Base-by-base conservation (phyloP, 2,888 invertebrate species). In the Tetragonisca angustula region DNA sequence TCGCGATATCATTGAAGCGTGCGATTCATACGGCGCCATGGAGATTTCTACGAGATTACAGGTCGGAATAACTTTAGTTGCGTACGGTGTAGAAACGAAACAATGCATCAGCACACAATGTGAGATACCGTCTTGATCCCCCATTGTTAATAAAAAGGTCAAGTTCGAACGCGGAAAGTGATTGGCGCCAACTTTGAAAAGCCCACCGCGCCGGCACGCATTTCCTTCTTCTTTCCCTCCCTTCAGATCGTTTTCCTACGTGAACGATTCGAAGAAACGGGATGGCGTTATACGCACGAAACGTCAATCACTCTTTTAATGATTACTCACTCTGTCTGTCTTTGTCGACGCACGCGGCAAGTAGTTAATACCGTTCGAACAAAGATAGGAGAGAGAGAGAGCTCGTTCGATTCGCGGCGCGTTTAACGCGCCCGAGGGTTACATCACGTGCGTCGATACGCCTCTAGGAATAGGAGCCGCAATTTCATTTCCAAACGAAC, bases 401-500 rank as follows among this genome's bases (percentile, higher is more conserved):
- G 24, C 19, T 19, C 19, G 27, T 71, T 24, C 36, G 70, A 50
- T 70, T 24, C 43, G 43, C 24, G 19, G n/a, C 11, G 24, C 67
- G 59, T 70, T 75, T 59, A 80, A 71, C 80, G 62, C n/a, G 27
- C 43, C 9, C 43, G 32, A 59, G 62, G 36, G 24, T 76, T 76
- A 62, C 80, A 67, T 80, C 69, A 64, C 69, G 64, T 6, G 13
- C 56, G 9, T 3, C n/a, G 68, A 24, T 4, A 32, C 24, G n/a
- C 21, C 27, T 49, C 54, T 72, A 68, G 52, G 52, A 77, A 71
- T 65, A 27, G 71, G 49, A 59, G 19, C 9, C n/a, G 21, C 56
- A 36, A 43, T 43, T 72, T 74, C 74, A 74, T 74, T 79, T 69
- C 64, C 64, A 52, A 69, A 27, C 56, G 69, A 81, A 81, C 79